Percentiles rank a stretch among this genome's conserved stretches.
Evolutionary conservation across 1,140 invertebrate genomes (phyloP).

Genomic region (Hetaerina americana): DNA sequence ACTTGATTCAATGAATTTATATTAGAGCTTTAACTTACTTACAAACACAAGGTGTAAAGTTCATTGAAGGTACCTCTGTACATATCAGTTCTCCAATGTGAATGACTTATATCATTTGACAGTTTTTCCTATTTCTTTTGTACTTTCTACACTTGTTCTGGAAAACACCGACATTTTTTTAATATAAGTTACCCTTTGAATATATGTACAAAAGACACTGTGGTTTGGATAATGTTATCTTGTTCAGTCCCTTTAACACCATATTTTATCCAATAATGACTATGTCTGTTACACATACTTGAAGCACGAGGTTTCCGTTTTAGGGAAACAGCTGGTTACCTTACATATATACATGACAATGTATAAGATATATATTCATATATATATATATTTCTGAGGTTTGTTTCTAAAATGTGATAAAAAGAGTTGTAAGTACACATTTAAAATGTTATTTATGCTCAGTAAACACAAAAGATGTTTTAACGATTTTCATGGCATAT

Average conservation of each 20-base stretch:
- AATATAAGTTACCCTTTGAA: not conserved
- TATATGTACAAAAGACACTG: not conserved
- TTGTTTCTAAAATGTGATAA: not conserved
- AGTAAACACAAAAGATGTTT: not conserved
- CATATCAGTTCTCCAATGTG: not conserved
- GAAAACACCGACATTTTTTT: no score
- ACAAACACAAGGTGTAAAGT: not conserved
- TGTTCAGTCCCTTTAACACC: not conserved
- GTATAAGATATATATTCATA: not conserved
- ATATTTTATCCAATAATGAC: not conserved
- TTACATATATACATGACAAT: not conserved
- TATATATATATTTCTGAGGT: not conserved
- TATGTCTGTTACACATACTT: not conserved
- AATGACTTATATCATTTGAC: not conserved
- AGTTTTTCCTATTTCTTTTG: not conserved
- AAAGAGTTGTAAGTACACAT: not conserved
- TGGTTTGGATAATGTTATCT: not conserved
- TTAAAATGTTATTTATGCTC: slow-evolving; percentile 1
- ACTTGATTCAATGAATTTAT: no score
- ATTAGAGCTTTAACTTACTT: no score
- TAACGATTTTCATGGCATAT: not conserved
- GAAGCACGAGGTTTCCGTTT: not conserved
- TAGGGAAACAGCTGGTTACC: not conserved
- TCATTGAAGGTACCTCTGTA: not conserved
- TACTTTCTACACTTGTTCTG: no score